These are phyloP conservation scores for Scaptomyza cyrtandrae DNA, from an alignment of 2,888 invertebrate genomes.

Conservation along the genomic window DNA sequence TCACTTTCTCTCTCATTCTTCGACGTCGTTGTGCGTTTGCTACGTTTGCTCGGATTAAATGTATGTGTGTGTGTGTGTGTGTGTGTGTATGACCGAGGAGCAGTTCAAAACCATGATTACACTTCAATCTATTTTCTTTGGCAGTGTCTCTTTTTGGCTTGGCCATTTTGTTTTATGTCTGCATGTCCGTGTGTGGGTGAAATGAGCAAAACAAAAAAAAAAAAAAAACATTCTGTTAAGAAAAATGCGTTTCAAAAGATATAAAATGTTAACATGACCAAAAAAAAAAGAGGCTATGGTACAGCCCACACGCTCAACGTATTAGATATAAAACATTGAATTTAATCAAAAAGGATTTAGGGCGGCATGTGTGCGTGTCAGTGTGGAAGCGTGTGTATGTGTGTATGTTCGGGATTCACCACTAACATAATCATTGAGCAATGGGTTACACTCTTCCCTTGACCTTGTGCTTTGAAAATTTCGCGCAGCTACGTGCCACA, in stretches of 20 bases:
- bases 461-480: conserved; percentile 67
- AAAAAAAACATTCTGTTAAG: conserved; percentile 55
- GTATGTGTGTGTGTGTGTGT: conserved; percentile 72
- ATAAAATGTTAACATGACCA: conserved; percentile 78
- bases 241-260: conserved; percentile 80
- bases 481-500: conserved; percentile 68
- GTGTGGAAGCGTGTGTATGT: conserved; percentile 14
- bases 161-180: conserved; percentile 77
- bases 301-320: conserved; percentile 34
- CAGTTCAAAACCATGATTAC: conserved; percentile 81
- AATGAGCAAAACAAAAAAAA: conserved; percentile 41
- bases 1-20: conserved; percentile 65
- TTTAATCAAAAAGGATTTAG: conserved; percentile 80
- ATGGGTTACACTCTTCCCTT: conserved; percentile 64
- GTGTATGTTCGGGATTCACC: conserved; percentile 11
- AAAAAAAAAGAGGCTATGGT: conserved; percentile 38
- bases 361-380: conserved; percentile 11
- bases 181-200: conserved; percentile 27
- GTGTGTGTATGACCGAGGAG: conserved; percentile 64
- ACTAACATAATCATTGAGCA: neutral
- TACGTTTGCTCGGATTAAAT: conserved; percentile 77
- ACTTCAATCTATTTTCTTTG: conserved; percentile 76
- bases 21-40: conserved; percentile 63
- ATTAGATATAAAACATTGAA: conserved; percentile 81
- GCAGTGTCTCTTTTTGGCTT: conserved; percentile 51